Percentiles rank a stretch among this genome's conserved stretches.
phyloP scores from a whole-genome alignment of 2,113 vertebrate species.

The Corythornis vintsioides region DNA sequence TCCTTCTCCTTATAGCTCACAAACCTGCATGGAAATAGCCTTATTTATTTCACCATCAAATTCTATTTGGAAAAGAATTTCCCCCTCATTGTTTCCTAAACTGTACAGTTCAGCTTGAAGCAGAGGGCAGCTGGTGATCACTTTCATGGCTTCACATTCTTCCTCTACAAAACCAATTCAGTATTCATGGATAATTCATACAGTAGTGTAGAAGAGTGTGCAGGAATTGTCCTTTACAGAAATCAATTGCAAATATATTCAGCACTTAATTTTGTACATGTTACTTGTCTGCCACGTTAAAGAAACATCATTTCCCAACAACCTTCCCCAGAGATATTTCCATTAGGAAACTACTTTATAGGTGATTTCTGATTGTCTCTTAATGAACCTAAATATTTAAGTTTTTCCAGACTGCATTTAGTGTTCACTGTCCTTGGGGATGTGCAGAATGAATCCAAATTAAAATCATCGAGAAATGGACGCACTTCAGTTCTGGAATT shows the following conservation, averaged over 20 bases:
- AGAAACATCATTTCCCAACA: not conserved
- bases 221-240: not conserved
- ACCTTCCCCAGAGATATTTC: not conserved
- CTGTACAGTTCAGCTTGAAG: not conserved
- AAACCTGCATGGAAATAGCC: not conserved
- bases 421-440: not conserved
- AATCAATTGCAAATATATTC: not conserved
- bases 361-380: not conserved
- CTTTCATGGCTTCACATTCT: not conserved
- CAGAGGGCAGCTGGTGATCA: not conserved
- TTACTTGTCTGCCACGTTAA: not conserved
- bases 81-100: not conserved
- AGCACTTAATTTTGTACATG: not conserved
- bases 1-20: not conserved
- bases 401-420: not conserved
- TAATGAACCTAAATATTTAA: not conserved
- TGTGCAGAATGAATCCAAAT: not conserved
- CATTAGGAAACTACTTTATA: not conserved
- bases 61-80: not conserved
- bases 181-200: not conserved
- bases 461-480: not conserved
- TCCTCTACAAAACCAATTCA: not conserved
- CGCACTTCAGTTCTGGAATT: not conserved
- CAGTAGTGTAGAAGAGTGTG: not conserved
- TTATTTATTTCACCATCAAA: not conserved